Conservation (phyloP, 2,888 invertebrate species). For the Drosophila buzzatii region DNA sequence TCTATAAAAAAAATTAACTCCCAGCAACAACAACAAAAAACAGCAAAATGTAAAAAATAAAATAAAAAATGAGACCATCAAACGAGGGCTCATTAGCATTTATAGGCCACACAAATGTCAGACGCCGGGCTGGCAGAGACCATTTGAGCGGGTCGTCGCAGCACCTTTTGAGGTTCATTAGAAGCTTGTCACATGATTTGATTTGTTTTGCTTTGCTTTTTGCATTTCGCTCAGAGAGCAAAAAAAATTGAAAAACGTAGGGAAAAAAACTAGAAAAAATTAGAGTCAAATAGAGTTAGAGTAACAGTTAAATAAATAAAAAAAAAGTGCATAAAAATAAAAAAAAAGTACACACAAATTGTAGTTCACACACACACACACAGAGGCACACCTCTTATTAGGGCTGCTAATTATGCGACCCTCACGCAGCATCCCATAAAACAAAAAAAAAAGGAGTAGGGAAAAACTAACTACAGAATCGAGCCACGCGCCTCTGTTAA, state of each 20-base stretch:
- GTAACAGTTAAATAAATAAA: slow-evolving; percentile 3
- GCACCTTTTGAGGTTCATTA: slow-evolving; percentile 69
- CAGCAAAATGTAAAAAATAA: not conserved
- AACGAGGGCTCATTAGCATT: slow-evolving; percentile 72
- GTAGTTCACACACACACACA: slow-evolving; percentile 20
- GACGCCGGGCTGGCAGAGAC: slow-evolving; percentile 21
- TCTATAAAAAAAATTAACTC: slow-evolving; percentile 68
- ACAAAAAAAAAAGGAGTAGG: slow-evolving; percentile 4
- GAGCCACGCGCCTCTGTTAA: slow-evolving; percentile 62
- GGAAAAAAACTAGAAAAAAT: slow-evolving; percentile 12
- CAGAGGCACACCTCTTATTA: slow-evolving; percentile 37
- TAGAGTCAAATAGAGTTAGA: slow-evolving; percentile 27
- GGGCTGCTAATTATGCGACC: slow-evolving; percentile 72
- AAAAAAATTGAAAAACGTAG: slow-evolving; percentile 13
- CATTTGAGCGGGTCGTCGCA: slow-evolving; percentile 31
- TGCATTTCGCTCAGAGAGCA: not conserved
- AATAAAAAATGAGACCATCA: slow-evolving; percentile 16
- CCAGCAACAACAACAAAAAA: slow-evolving; percentile 6
- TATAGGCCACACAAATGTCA: slow-evolving; percentile 75
- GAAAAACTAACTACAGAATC: slow-evolving; percentile 26
- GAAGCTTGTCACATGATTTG: slow-evolving; percentile 80
- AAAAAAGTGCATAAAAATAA: not conserved
- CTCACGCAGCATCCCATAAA: slow-evolving; percentile 29
- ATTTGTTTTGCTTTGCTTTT: slow-evolving; percentile 51
- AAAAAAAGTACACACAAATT: not conserved